Evolutionary conservation across 1,140 invertebrate species (phyloP).

Genomic region (Platyscapa corneri): DNA sequence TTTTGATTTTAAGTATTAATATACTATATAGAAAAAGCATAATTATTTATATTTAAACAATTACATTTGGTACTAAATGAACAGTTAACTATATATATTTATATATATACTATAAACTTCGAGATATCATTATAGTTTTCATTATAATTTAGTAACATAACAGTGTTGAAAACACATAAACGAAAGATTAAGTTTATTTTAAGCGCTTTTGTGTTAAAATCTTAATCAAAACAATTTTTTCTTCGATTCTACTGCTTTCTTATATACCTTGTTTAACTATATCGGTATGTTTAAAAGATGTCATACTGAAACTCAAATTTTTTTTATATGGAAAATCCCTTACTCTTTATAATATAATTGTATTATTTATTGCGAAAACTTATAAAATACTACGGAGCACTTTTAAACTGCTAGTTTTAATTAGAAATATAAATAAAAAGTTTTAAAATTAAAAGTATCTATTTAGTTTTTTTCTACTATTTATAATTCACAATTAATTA

Average conservation of each 20-base stretch:
- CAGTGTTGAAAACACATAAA: not conserved
- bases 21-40: not conserved
- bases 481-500: not conserved
- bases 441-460: not conserved
- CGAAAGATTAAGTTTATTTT: not conserved
- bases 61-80: not conserved
- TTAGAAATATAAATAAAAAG: not conserved
- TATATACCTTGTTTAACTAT: not conserved
- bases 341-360: not conserved
- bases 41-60: not conserved
- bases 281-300: not conserved
- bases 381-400: not conserved
- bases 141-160: slow-evolving; percentile 2
- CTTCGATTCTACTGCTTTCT: not conserved
- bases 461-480: not conserved
- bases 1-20: slow-evolving; percentile 6
- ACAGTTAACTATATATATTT: not conserved
- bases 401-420: not conserved
- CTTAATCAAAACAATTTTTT: not conserved
- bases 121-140: not conserved
- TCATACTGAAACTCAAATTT: not conserved
- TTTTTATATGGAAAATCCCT: not conserved
- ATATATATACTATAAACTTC: not conserved
- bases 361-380: not conserved
- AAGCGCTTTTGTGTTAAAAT: not conserved